phyloP scores from a whole-genome alignment of 2,797 vertebrate genomes.

The Eutrigla gurnardus region DNA sequence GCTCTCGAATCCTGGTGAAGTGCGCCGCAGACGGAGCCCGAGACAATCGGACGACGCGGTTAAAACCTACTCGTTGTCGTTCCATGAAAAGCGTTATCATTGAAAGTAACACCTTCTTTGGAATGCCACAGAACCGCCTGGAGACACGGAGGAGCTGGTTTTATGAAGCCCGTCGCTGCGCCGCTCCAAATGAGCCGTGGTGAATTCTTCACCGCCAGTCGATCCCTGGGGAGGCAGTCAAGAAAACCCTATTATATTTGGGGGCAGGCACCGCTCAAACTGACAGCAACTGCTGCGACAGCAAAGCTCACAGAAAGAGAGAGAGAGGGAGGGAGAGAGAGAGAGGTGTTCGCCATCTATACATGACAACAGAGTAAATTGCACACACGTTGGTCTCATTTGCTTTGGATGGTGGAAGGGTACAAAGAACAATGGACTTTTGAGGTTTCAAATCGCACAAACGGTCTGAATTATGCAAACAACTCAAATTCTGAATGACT shows the following conservation, averaged over 20 bases:
- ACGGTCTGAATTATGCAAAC: constrained; percentile 42
- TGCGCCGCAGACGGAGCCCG: constrained; percentile 44
- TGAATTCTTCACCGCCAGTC: constrained; percentile 84
- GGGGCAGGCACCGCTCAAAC: constrained; percentile 83
- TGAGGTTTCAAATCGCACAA: constrained; percentile 40
- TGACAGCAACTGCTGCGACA: constrained; percentile 86
- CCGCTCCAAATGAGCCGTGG: constrained; percentile 80
- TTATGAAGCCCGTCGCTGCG: constrained; percentile 76
- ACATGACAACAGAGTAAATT: constrained; percentile 75
- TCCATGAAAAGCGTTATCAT: constrained; percentile 73
- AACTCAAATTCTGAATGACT: constrained; percentile 20
- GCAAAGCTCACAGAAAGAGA: constrained; percentile 70
- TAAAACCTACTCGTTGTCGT: constrained; percentile 56
- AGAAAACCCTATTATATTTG: constrained; percentile 87
- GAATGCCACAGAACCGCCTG: constrained; percentile 76
- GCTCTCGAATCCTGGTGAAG: constrained; percentile 31
- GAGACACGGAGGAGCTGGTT: constrained; percentile 78
- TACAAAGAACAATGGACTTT: constrained; percentile 49
- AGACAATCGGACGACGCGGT: constrained; percentile 53
- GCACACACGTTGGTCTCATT: constrained; percentile 69
- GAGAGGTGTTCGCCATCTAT: constrained; percentile 67
- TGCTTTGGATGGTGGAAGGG: constrained; percentile 57
- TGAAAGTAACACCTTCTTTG: constrained; percentile 79
- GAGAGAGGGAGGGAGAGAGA: constrained; percentile 50
- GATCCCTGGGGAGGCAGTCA: constrained; percentile 80